Percentiles rank a stretch among this genome's conserved stretches.
phyloP scores from a whole-genome alignment of 2,888 invertebrate species.

The Terebella lapidaria region DNA sequence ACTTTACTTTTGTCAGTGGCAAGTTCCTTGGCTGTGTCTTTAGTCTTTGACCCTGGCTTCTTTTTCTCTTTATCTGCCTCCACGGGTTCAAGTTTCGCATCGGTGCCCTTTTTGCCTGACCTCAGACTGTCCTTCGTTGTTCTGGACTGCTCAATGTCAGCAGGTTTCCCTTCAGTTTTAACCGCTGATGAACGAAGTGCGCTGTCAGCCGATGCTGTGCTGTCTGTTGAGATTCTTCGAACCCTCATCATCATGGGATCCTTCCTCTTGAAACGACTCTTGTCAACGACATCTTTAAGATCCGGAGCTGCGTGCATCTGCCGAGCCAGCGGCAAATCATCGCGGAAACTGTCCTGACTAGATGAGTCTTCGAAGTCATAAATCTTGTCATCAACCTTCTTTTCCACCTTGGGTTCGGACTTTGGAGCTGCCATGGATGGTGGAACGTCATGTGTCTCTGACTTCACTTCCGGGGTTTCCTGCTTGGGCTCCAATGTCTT shows the following conservation, averaged over 20 bases:
- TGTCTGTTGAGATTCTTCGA: not conserved
- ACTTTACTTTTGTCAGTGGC: not conserved
- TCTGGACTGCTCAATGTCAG: too few species aligned
- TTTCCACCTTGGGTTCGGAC: not conserved
- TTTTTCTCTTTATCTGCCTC: not conserved
- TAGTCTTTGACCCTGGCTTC: not conserved
- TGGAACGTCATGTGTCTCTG: not conserved
- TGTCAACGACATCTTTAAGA: not conserved
- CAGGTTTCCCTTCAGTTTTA: not conserved
- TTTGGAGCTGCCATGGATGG: too few species aligned
- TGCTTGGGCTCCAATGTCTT: not conserved
- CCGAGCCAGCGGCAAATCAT: not conserved
- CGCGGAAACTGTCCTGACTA: not conserved
- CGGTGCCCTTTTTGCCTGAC: not conserved
- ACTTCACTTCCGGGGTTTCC: not conserved
- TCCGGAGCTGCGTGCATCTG: not conserved
- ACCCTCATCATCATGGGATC: too few species aligned
- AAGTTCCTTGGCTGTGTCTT: too few species aligned
- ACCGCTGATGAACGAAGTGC: not conserved
- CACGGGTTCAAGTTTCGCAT: not conserved
- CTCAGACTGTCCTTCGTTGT: not conserved
- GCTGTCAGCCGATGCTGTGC: not conserved
- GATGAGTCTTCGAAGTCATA: constrained; percentile 1
- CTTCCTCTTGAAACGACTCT: not conserved
- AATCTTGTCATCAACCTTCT: not conserved